Evolutionary conservation across 2,113 vertebrate genomes (phyloP).

Genomic region (Esox niger): DNA sequence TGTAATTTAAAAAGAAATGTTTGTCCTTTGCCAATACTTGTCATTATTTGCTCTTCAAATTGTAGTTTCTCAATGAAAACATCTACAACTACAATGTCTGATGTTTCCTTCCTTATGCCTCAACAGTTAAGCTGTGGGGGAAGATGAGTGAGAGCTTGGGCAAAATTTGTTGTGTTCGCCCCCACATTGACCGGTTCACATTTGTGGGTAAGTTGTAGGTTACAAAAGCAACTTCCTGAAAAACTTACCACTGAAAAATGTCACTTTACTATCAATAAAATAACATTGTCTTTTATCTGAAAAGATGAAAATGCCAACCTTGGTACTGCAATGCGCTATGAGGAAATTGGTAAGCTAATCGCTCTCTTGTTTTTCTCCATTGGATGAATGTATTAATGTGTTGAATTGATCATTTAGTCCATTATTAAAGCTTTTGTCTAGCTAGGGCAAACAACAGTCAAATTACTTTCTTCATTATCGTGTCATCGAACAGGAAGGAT

Average conservation of each 20-base stretch:
- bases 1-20: too few species aligned
- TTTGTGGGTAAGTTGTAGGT: slow-evolving; percentile 84
- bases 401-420: slow-evolving; percentile 1
- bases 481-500: background rate
- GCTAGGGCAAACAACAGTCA: too few species aligned
- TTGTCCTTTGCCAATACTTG: background rate
- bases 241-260: background rate
- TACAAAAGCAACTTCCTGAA: background rate
- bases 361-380: slow-evolving; percentile 13
- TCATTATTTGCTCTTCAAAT: too few species aligned
- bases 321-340: slow-evolving; percentile 91
- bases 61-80: too few species aligned
- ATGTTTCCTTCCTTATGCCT: slow-evolving; percentile 14
- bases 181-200: slow-evolving; percentile 90
- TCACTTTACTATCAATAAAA: background rate
- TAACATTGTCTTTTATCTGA: slow-evolving; percentile 3
- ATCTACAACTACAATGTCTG: too few species aligned
- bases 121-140: slow-evolving; percentile 87
- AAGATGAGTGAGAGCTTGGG: slow-evolving; percentile 93
- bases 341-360: slow-evolving; percentile 90
- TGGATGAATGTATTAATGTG: slow-evolving; percentile 21
- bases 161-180: slow-evolving; percentile 94
- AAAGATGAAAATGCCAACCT: slow-evolving; percentile 96
- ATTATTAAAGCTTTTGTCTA: too few species aligned
- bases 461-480: too few species aligned